Base-by-base conservation (phyloP, 2,113 vertebrate genomes). In the Trematomus loennbergii region DNA sequence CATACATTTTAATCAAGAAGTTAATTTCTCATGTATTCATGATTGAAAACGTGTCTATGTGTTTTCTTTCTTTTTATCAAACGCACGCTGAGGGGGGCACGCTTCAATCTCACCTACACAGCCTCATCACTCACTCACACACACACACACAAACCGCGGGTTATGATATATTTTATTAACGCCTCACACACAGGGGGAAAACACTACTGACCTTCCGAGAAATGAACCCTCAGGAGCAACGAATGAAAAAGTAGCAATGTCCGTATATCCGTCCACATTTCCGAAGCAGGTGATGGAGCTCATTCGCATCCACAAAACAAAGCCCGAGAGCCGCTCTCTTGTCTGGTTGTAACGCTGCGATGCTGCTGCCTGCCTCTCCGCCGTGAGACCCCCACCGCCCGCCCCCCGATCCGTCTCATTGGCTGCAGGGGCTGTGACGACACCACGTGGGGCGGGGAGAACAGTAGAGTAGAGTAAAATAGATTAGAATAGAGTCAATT, bases 211-310 rank as follows among this genome's bases (percentile, higher is more conserved):
- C 95, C 95, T 94, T 86, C 80, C 18, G 81, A 79, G 11, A 75
- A 67, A 79, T 87, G 86, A 18, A 93, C 82, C 87, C 89, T 82
- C 82, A 84, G 77, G 46, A 92, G 1, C 22, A 95, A 59, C 53
- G 94, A 72, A 54, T 91, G 89, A 12, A 95, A 82, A 77, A 95
- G 88, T 78, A 95, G 25, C 84, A 95, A 12, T 43, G 91, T 95
- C 85, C 94, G 87, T 66, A 93, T 78, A 86, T 91, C 91, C 75
- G 89, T 92, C 94, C 94, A 94, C 95, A 96, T 96, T 75, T 94
- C 93, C 80, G 80, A 72, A 70, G 81, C 65, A 81, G 84, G 82
- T 75, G 88, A 84, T 78, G 86, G 78, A 63, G 88, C 87, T 93
- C 92, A 91, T 92, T 89, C 93, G 91, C 91, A 17, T 87, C 88